phyloP scores from a whole-genome alignment of 1,140 invertebrate genomes.

The Branchinecta lynchi region DNA sequence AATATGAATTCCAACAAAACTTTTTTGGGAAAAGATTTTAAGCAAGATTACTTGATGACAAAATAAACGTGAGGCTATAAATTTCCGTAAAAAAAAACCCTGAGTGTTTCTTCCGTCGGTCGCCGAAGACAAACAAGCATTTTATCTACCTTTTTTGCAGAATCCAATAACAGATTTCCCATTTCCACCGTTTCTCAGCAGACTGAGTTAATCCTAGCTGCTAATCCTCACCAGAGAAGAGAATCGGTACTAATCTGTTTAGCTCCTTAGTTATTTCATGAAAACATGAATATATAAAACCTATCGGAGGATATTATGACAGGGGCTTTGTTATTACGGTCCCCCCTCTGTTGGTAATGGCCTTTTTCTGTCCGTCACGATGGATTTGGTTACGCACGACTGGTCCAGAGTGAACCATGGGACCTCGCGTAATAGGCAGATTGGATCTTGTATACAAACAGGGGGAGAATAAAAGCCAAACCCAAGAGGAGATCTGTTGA shows the following conservation, averaged over 20 bases:
- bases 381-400: slow-evolving; percentile 10
- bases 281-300: slow-evolving; percentile 8
- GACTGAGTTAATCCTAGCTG: no score
- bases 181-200: no score
- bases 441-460: slow-evolving; percentile 11
- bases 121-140: no score
- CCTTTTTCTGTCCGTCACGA: slow-evolving; percentile 10
- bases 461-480: neutral
- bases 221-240: no score
- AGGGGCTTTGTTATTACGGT: neutral
- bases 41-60: no score
- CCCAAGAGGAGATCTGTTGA: neutral
- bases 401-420: neutral
- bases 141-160: no score
- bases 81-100: no score
- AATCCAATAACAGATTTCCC: no score
- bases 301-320: slow-evolving; percentile 7
- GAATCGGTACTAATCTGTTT: neutral
- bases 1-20: no score
- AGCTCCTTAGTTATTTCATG: slow-evolving; percentile 4
- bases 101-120: no score
- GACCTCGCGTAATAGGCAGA: neutral
- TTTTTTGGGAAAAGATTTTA: no score
- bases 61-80: no score
- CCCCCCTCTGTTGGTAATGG: neutral